Base-by-base conservation (phyloP, 2,888 invertebrate genomes). In the Archips crataeganus region DNA sequence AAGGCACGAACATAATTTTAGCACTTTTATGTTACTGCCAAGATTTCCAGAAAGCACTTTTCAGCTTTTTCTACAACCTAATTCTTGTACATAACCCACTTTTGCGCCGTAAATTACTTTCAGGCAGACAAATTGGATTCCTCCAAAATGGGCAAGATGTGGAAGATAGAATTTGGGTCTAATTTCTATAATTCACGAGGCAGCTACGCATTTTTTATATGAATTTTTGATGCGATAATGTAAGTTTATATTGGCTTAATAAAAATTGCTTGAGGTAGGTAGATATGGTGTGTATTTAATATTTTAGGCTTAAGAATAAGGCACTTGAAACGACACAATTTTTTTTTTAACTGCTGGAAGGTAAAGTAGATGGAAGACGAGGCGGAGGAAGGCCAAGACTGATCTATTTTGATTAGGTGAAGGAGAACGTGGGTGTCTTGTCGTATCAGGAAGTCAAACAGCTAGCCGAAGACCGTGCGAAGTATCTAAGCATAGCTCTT, bases 101-200 rank as follows among this genome's bases (percentile, higher is more conserved):
- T 69, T 73, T 5, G 6, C 11, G 32, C 49, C 73, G 68, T 64
- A 69, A 73, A 69, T 73, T 59, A 69, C 68, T 11, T 68, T 69
- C 42, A 63, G n/a, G 36, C 47, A 15, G 15, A 49, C 65, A 73
- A 73, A 73, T 73, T 73, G 68, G 63, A 66, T 73, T 73, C 36
- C 49, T 54, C 32, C 45, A 57, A 64, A 73, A 49, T 69, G 63
- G 59, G 57, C 32, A 34, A 61, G 60, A 67, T 62, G 61, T 67
- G 32, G 49, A 47, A 49, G 61, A 61, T 71, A 67, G 66, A 49
- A 71, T 67, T 36, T 45, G 51, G 71, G 71, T 15, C 61, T 71
- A 71, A 71, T 71, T 71, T 54, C 54, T 66, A 34, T 68, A 71
- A 67, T 67, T 71, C 66, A 71, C 51, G 71, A 49, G 36, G 13